phyloP scores from a whole-genome alignment of 2,113 vertebrate genomes.

The Tupaia chinensis region DNA sequence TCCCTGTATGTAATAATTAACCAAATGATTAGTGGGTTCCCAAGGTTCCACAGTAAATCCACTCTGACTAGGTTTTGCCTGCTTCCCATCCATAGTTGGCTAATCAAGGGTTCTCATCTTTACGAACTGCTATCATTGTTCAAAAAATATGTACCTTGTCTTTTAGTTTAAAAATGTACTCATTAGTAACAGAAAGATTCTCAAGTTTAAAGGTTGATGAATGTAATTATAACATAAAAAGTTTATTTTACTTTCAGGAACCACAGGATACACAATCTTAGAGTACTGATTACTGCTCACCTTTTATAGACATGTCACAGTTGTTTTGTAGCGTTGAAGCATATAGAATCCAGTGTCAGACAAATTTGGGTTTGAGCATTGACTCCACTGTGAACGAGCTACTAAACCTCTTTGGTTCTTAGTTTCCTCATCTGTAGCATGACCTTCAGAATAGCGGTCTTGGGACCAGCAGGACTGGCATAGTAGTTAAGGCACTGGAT shows the following conservation, averaged over 20 bases:
- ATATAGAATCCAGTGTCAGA: background rate
- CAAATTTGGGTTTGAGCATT: background rate
- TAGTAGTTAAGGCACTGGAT: too few species aligned
- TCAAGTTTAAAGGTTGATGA: background rate
- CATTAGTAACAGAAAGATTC: slow-evolving; percentile 25
- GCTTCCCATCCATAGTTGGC: background rate
- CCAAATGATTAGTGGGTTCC: background rate
- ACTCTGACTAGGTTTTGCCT: background rate
- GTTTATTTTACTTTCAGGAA: background rate
- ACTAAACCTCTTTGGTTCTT: background rate
- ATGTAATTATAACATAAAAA: slow-evolving; percentile 2
- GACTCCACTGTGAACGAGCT: background rate
- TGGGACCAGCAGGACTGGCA: too few species aligned
- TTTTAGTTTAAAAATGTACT: slow-evolving; percentile 30
- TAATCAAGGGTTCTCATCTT: slow-evolving; percentile 16
- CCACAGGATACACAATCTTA: background rate
- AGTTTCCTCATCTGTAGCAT: background rate
- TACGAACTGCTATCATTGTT: background rate
- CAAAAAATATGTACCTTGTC: background rate
- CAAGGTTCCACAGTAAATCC: background rate
- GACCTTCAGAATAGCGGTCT: background rate
- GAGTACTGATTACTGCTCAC: background rate
- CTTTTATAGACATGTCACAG: background rate
- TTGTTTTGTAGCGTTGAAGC: background rate
- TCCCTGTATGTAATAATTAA: background rate